Evolutionary conservation across 2,888 invertebrate genomes (phyloP).

Genomic region (Anticlea derivata): DNA sequence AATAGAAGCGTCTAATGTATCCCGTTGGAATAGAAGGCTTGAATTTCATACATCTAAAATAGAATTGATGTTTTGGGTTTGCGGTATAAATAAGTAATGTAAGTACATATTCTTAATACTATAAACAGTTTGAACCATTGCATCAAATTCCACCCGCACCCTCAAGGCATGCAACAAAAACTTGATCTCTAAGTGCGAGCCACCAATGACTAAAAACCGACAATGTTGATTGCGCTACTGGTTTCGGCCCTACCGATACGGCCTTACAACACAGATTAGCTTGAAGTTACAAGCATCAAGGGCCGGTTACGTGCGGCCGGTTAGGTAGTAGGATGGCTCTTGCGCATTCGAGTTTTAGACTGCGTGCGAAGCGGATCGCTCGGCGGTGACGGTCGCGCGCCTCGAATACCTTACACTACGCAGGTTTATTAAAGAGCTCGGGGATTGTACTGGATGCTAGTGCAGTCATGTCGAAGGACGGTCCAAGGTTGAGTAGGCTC

Average conservation of each 20-base stretch:
- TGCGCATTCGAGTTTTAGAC: constrained; percentile 60
- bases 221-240: constrained; percentile 10
- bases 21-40: too few species aligned
- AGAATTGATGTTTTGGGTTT: too few species aligned
- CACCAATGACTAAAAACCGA: neutral
- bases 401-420: constrained; percentile 15
- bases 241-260: constrained; percentile 9
- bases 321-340: constrained; percentile 4
- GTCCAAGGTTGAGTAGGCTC: constrained; percentile 62
- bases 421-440: constrained; percentile 6
- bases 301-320: constrained; percentile 27
- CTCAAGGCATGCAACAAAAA: constrained; percentile 1
- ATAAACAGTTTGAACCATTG: neutral
- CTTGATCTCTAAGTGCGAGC: neutral
- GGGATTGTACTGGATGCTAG: constrained; percentile 20
- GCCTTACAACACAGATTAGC: constrained; percentile 5
- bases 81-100: too few species aligned
- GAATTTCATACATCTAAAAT: too few species aligned
- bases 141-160: neutral
- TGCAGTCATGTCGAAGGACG: constrained; percentile 67
- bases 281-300: constrained; percentile 16
- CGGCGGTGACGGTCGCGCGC: constrained; percentile 73
- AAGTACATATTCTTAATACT: neutral
- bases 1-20: too few species aligned
- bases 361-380: constrained; percentile 79